Conservation (phyloP, 2,888 invertebrate genomes). For the Bibio marci region DNA sequence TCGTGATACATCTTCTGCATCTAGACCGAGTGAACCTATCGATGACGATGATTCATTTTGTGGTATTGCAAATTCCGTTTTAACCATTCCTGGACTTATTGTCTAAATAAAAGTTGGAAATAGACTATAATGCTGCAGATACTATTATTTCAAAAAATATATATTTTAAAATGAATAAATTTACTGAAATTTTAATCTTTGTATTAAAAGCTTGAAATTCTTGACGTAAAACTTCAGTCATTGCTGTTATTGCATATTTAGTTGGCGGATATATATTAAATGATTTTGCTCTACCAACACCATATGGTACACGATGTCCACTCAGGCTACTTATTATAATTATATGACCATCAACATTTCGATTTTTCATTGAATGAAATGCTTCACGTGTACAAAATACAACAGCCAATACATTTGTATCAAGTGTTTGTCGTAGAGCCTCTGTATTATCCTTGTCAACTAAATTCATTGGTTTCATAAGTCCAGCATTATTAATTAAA, state of each 20-base stretch:
- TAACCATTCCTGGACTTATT: no score
- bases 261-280: constrained; percentile 22
- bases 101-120: no score
- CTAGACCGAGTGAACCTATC: no score
- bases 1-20: no score
- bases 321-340: constrained; percentile 28
- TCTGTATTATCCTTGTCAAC: constrained; percentile 6
- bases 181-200: constrained; percentile 25
- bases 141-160: no score
- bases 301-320: constrained; percentile 19
- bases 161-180: neutral
- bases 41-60: no score
- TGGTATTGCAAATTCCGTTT: no score
- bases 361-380: constrained; percentile 30
- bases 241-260: constrained; percentile 24
- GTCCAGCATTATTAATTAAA: constrained; percentile 41
- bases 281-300: constrained; percentile 12
- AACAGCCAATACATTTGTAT: constrained; percentile 32
- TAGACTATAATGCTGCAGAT: no score
- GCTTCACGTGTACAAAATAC: constrained; percentile 32
- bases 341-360: constrained; percentile 31
- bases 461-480: constrained; percentile 10
- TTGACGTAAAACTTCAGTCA: constrained; percentile 23
- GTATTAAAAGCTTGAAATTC: constrained; percentile 21
- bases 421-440: constrained; percentile 21